phyloP scores from a whole-genome alignment of 2,888 invertebrate genomes.

The Halictus ligatus region DNA sequence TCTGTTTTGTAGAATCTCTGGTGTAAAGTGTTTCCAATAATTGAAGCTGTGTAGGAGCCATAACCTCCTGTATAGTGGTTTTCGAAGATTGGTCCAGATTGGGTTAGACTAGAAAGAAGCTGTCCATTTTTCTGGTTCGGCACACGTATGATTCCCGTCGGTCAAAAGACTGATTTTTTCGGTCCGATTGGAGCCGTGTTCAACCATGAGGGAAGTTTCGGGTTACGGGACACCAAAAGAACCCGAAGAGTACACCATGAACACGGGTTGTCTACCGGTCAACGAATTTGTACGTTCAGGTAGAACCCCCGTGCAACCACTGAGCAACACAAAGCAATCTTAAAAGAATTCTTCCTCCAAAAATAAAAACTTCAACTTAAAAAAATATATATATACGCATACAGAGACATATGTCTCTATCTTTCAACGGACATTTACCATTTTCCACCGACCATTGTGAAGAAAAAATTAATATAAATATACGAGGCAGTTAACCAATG shows the following conservation, averaged over 20 bases:
- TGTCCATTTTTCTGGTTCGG: conserved; percentile 42
- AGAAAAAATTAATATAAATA: not conserved
- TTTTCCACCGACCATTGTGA: not conserved
- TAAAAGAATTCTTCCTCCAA: conserved; percentile 9
- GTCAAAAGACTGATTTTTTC: conserved; percentile 50
- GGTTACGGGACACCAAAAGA: conserved; percentile 45
- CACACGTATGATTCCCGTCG: conserved; percentile 56
- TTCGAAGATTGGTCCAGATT: not conserved
- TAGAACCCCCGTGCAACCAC: conserved; percentile 29
- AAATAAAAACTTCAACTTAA: not conserved
- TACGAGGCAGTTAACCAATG: no score
- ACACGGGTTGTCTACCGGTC: conserved; percentile 43
- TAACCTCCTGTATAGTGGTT: not conserved
- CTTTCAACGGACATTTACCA: not conserved
- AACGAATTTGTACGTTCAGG: conserved; percentile 38
- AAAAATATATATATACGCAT: not conserved
- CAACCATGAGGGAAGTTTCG: conserved; percentile 42
- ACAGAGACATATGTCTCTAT: not conserved
- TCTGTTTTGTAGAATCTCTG: no score
- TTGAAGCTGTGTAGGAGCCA: not conserved
- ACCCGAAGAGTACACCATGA: conserved; percentile 23
- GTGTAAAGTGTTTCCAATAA: not conserved
- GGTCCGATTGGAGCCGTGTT: conserved; percentile 32
- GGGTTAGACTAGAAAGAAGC: conserved; percentile 20
- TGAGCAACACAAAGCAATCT: not conserved